These are phyloP conservation scores for Epinotia bilunana DNA, from an alignment of 2,888 invertebrate species.

Conservation along the genomic window DNA sequence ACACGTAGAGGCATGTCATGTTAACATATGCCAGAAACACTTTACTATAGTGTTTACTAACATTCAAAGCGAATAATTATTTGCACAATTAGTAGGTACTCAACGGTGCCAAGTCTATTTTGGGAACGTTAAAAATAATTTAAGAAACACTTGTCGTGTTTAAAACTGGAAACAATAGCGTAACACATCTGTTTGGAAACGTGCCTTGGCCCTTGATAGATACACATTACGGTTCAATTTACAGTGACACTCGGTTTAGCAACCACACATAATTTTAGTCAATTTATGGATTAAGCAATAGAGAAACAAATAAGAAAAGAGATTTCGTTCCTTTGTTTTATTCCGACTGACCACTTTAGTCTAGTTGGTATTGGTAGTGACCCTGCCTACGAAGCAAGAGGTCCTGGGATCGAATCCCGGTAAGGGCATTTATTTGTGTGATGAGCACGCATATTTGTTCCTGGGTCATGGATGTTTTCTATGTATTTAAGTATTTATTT, in stretches of 20 bases:
- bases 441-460: too few species aligned
- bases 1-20: too few species aligned
- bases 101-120: slow-evolving; percentile 35
- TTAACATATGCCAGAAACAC: neutral
- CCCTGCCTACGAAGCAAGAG: too few species aligned
- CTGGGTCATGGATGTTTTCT: too few species aligned
- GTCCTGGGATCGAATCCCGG: too few species aligned
- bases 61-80: slow-evolving; percentile 28
- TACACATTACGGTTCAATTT: neutral
- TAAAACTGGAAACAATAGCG: slow-evolving; percentile 15
- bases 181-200: neutral
- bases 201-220: neutral
- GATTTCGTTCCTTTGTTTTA: too few species aligned
- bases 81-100: slow-evolving; percentile 28
- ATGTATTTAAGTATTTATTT: too few species aligned
- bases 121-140: slow-evolving; percentile 26
- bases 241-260: neutral
- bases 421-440: too few species aligned
- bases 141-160: neutral
- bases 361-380: too few species aligned
- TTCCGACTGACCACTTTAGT: too few species aligned
- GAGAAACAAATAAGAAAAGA: too few species aligned
- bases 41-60: slow-evolving; percentile 42
- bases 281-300: too few species aligned
- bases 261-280: neutral